Evolutionary conservation across 1,140 invertebrate species (phyloP), one percentile per base, ranked within the genome.

Genomic region (Euglossa dilemma): DNA sequence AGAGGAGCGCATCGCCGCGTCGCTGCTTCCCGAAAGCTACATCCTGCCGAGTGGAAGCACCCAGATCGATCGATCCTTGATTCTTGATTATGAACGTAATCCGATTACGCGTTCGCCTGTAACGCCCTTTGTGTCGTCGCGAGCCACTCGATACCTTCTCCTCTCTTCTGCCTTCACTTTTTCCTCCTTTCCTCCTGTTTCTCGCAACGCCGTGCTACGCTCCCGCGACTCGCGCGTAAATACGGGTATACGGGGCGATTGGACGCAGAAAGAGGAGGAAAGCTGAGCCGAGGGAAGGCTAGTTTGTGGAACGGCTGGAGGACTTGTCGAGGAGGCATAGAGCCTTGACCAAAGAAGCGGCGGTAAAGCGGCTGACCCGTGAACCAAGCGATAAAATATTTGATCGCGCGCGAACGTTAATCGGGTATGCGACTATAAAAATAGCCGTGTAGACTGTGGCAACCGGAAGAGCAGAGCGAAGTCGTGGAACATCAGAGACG

Each of bases 11-110:
- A 54, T 23, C 59, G 54, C 36, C 70, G 50, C 64, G 67, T 61
- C 69, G 57, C 67, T 43, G 72, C 54, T 57, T 45, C 16, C 25
- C 20, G 43, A 43, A 76, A 67, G 36, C 72, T 81, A 76, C n/a
- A 45, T 75, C 79, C 59, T 75, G 80, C 59, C 57, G 61, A 61
- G 80, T 50, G 63, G 63, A 82, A 75, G 59, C 20, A 14, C n/a
- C 43, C 9, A 2, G 57, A 61, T 80, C 64, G 63, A 74, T 75
- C 71, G 71, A 74, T 52, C n/a, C 80, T 64, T 76, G 71, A 81
- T 69, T 82, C 80, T 76, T 69, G 80, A 76, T 82, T 81, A 81
- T 52, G 28, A 67, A 61, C 50, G 72, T 75, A 66, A 81, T 75
- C 59, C 79, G 79, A 81, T 81, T 75, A 75, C 72, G 36, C 61